Base-by-base conservation (phyloP, 1,140 invertebrate species). In the Pentalonia nigronervosa region DNA sequence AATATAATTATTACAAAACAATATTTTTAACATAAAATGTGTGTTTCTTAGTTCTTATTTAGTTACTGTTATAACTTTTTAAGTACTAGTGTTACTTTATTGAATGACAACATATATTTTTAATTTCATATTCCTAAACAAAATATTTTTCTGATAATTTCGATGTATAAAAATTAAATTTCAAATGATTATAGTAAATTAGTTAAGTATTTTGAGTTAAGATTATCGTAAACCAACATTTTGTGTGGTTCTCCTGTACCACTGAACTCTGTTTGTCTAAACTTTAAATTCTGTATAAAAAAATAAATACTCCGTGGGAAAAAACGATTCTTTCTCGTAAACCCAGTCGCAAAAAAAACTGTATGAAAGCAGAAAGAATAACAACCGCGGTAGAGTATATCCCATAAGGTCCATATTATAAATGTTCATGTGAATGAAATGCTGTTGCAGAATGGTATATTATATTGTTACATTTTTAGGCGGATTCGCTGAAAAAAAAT, bases 391-490 rank as follows among this genome's bases (percentile, higher is more conserved):
- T 60, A 36, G 36, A 89, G 41, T 34, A 76, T 76, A 21, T 21
- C 8, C 17, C 34, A 11, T 87, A 48, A n/a, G 30, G 45, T 87
- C 47, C 41, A 88, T 53, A 30, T 60, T 90, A 60, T 90, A 60
- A 76, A 90, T 60, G 88, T 36, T 53, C n/a, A 9, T 30, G 53
- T 41, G 88, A 56, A 60, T 36, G 11, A 90, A 90, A 90, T 45
- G 56, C 56, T 45, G 30, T 17, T 45, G 56, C 53, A 45, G 41
- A 90, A 90, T 45, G 17, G 25, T 90, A 90, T 76, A 76, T 76
- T 34, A 76, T 76, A 76, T 90, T 90, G 89, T 90, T 67, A 56
- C 23, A 45, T 67, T 90, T 60, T 90, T 90, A 30, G 88, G 88
- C 53, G 36, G 50, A 36, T 60, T 90, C 50, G 36, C 11, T 7